Percentiles rank a stretch among this genome's conserved stretches.
Conservation (phyloP, 2,888 invertebrate species). For the Orthonevra nobilis region DNA sequence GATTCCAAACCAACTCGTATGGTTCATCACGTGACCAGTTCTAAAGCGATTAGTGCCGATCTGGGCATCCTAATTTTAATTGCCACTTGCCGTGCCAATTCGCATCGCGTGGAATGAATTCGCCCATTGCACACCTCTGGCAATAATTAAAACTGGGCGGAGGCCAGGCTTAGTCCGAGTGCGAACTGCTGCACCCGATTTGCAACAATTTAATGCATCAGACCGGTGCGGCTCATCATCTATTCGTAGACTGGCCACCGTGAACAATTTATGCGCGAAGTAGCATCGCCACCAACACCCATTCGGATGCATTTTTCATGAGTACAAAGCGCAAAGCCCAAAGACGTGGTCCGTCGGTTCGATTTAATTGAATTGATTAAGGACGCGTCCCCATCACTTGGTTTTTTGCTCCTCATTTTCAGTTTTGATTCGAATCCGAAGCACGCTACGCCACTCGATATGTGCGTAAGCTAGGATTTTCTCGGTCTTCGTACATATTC, state of each 20-base stretch:
- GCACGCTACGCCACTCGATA: slow-evolving; percentile 8
- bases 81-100: slow-evolving; percentile 38
- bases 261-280: slow-evolving; percentile 59
- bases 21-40: too few species aligned
- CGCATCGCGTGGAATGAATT: slow-evolving; percentile 13
- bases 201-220: slow-evolving; percentile 31
- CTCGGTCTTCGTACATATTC: not conserved
- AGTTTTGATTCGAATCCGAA: slow-evolving; percentile 1
- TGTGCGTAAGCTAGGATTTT: slow-evolving; percentile 27
- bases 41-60: too few species aligned
- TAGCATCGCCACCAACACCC: slow-evolving; percentile 57
- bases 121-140: slow-evolving; percentile 45
- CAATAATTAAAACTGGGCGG: slow-evolving; percentile 67
- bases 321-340: slow-evolving; percentile 23
- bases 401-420: not conserved
- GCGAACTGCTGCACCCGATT: slow-evolving; percentile 15
- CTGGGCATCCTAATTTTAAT: slow-evolving; percentile 48
- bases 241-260: slow-evolving; percentile 27
- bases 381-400: slow-evolving; percentile 22
- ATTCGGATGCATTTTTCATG: slow-evolving; percentile 66
- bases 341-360: slow-evolving; percentile 21
- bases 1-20: too few species aligned
- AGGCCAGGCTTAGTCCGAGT: slow-evolving; percentile 1
- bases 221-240: slow-evolving; percentile 52
- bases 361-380: slow-evolving; percentile 70